Conservation (phyloP, 2,888 invertebrate species). For the Sicus ferrugineus region DNA sequence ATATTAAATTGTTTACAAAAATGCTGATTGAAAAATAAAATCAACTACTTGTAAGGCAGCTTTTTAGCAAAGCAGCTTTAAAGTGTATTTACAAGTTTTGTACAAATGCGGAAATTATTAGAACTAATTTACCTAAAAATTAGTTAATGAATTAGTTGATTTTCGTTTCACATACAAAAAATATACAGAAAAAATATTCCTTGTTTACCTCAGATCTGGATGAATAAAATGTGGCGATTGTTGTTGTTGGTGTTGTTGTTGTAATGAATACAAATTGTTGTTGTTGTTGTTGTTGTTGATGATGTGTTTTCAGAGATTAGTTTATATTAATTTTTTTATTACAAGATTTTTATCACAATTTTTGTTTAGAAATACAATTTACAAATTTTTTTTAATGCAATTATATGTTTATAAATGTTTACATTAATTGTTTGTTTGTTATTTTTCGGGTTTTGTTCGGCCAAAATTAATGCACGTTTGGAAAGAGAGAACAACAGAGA, state of each 20-base stretch:
- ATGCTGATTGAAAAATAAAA: too few species aligned
- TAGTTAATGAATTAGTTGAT: not conserved
- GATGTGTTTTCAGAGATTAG: too few species aligned
- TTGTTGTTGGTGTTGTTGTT: constrained; percentile 31
- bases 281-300: constrained; percentile 29
- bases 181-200: constrained; percentile 45
- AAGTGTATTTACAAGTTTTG: not conserved
- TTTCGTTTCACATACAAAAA: not conserved
- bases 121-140: not conserved
- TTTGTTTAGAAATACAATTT: constrained; percentile 24
- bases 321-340: not conserved
- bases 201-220: constrained; percentile 63
- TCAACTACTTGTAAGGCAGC: too few species aligned
- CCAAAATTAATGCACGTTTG: constrained; percentile 34
- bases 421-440: constrained; percentile 34
- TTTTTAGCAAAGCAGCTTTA: constrained; percentile 21
- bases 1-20: too few species aligned
- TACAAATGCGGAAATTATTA: not conserved
- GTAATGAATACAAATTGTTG: constrained; percentile 11
- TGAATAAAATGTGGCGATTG: constrained; percentile 39
- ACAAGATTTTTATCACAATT: not conserved
- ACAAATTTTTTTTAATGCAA: constrained; percentile 9
- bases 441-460: constrained; percentile 29
- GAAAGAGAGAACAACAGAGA: constrained; percentile 50
- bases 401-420: not conserved